These are phyloP conservation scores for Leptothorax acervorum DNA, from an alignment of 2,888 invertebrate genomes.

Conservation along the genomic window DNA sequence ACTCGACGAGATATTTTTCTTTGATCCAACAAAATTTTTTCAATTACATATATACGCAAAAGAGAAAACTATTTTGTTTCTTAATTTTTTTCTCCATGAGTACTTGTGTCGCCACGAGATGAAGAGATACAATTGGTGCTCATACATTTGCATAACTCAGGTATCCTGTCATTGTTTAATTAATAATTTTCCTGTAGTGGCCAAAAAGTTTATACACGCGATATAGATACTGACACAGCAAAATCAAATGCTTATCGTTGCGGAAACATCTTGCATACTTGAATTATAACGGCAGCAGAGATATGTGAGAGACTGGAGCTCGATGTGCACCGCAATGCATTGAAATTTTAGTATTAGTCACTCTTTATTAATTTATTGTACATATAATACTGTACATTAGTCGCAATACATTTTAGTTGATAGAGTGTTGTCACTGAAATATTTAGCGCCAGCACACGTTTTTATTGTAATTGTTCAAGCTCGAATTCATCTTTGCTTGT, in stretches of 20 bases:
- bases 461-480: conserved; percentile 6
- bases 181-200: neutral
- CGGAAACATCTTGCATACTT: conserved; percentile 69
- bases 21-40: neutral
- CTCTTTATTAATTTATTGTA: conserved; percentile 72
- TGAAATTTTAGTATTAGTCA: conserved; percentile 65
- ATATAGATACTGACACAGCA: neutral
- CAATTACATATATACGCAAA: neutral
- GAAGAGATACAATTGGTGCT: conserved; percentile 59
- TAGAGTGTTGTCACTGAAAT: conserved; percentile 11
- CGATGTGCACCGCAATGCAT: conserved; percentile 20
- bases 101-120: neutral
- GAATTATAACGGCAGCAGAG: conserved; percentile 1
- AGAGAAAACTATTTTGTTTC: neutral
- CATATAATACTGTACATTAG: conserved; percentile 67
- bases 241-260: conserved; percentile 61
- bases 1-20: neutral
- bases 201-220: neutral
- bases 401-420: conserved; percentile 17
- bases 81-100: neutral
- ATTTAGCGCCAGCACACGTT: neutral
- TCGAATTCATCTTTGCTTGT: conserved; percentile 3
- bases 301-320: conserved; percentile 20
- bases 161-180: conserved; percentile 23
- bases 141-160: conserved; percentile 42